These are phyloP conservation scores for Phenganax stokvisi DNA, from an alignment of 92 coral and sea anemone species.

Conservation along the genomic window DNA sequence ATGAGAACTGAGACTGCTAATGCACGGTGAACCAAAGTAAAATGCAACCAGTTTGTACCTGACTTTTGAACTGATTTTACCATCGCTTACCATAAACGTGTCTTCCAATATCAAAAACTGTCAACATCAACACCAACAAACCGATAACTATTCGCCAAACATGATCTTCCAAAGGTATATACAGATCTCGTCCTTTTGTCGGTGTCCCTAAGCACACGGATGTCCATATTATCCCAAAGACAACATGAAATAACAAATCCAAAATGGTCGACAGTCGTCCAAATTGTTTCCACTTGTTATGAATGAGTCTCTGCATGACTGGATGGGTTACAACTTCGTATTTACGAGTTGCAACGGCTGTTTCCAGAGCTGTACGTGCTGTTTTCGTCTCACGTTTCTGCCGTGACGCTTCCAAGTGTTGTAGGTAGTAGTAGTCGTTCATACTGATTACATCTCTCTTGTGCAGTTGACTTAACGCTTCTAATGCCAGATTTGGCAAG, in stretches of 20 bases:
- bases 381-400: slow-evolving; percentile 75
- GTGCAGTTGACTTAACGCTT: slow-evolving; percentile 80
- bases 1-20: neutral
- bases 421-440: slow-evolving; percentile 72
- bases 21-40: neutral
- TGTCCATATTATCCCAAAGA: slow-evolving; percentile 46
- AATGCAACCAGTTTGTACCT: neutral
- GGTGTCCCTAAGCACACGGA: slow-evolving; percentile 26
- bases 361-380: slow-evolving; percentile 85
- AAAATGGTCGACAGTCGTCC: slow-evolving; percentile 79
- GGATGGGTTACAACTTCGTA: slow-evolving; percentile 95
- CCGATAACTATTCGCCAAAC: slow-evolving; percentile 30
- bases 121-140: slow-evolving; percentile 19
- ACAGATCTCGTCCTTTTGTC: slow-evolving; percentile 17
- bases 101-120: slow-evolving; percentile 28
- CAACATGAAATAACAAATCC: slow-evolving; percentile 60
- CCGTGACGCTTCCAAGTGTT: slow-evolving; percentile 83
- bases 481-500: slow-evolving; percentile 62
- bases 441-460: slow-evolving; percentile 80
- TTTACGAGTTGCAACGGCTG: slow-evolving; percentile 75
- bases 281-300: slow-evolving; percentile 77
- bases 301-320: slow-evolving; percentile 79
- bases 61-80: too few relatives aligned
- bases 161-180: slow-evolving; percentile 3
- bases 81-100: slow-evolving; percentile 13